Percentiles rank a stretch among this genome's conserved stretches.
Evolutionary conservation across 2,888 invertebrate species (phyloP).

Genomic region (Tenthredo livida): DNA sequence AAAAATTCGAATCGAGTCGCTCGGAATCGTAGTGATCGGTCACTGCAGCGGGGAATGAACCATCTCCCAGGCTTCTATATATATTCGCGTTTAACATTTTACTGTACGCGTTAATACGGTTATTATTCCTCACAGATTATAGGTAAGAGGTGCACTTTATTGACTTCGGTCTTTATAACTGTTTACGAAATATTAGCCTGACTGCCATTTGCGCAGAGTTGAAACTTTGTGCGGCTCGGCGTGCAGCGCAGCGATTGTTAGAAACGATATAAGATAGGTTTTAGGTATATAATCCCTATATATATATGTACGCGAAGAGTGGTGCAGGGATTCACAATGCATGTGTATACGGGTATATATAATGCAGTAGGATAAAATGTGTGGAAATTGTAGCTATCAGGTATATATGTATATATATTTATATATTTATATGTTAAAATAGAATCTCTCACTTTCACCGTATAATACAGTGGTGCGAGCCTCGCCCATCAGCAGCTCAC

Average conservation of each 20-base stretch:
- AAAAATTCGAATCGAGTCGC: no score
- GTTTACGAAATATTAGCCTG: slow-evolving; percentile 54
- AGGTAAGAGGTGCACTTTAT: slow-evolving; percentile 15
- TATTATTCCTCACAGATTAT: neutral
- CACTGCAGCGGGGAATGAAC: no score
- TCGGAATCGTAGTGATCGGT: no score
- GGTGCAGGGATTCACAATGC: neutral
- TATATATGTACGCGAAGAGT: neutral
- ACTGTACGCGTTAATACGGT: neutral
- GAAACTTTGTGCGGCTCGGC: slow-evolving; percentile 44
- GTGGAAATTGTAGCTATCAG: neutral
- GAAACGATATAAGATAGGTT: slow-evolving; percentile 54
- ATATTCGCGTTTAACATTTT: neutral
- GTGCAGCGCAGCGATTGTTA: slow-evolving; percentile 60
- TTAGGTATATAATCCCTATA: neutral
- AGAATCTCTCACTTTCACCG: slow-evolving; percentile 72
- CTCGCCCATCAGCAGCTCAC: slow-evolving; percentile 68
- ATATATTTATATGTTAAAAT: neutral
- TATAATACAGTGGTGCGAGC: slow-evolving; percentile 60
- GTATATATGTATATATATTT: neutral
- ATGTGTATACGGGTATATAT: neutral
- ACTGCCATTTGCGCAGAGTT: slow-evolving; percentile 37
- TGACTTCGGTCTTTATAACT: neutral
- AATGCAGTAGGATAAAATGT: neutral
- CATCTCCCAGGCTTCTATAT: neutral